phyloP scores from a whole-genome alignment of 2,113 vertebrate genomes.

The Gavialis gangeticus region DNA sequence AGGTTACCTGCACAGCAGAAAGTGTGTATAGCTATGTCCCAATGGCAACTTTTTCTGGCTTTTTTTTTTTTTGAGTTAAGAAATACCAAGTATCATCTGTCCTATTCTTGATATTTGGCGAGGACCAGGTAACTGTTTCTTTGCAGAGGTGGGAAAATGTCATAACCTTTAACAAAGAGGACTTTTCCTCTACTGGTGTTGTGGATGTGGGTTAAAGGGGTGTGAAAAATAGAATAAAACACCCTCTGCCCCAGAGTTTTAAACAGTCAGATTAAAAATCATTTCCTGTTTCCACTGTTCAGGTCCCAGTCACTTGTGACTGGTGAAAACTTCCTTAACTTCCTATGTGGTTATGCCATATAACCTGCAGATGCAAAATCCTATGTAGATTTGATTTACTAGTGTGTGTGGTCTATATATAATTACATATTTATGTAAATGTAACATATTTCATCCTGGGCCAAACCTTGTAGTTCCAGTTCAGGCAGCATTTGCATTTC shows the following conservation, averaged over 20 bases:
- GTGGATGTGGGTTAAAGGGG: neutral
- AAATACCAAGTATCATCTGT: neutral
- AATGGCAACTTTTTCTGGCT: accelerated
- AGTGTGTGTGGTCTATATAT: neutral
- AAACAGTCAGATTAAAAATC: neutral
- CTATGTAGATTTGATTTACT: neutral
- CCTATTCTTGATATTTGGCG: neutral
- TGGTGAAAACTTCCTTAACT: too few relatives aligned
- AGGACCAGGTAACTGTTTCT: neutral
- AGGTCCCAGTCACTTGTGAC: neutral
- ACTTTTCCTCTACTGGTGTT: neutral
- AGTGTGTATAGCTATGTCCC: neutral
- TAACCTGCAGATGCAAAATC: neutral
- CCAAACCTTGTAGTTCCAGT: neutral
- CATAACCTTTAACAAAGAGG: neutral
- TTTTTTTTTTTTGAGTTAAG: neutral
- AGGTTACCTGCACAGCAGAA: neutral
- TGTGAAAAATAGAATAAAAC: neutral
- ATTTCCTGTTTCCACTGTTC: neutral
- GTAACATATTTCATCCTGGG: neutral
- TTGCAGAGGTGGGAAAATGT: neutral
- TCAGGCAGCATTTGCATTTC: slow-evolving; percentile 3
- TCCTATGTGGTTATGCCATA: neutral
- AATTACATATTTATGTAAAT: neutral
- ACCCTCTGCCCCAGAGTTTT: neutral